These are phyloP conservation scores for Drosophila gaucha DNA, from an alignment of 2,888 invertebrate species.

Conservation along the genomic window DNA sequence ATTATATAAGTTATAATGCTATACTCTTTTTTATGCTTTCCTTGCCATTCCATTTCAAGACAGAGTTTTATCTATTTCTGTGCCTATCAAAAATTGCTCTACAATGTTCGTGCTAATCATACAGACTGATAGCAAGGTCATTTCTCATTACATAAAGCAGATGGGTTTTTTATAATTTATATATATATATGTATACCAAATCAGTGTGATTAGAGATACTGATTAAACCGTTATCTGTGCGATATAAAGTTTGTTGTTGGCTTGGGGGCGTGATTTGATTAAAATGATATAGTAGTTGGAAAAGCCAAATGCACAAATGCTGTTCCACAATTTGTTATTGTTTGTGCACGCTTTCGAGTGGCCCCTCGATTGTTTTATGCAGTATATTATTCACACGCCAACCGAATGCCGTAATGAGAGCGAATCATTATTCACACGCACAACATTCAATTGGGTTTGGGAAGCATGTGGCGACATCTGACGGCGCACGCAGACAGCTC, in stretches of 20 bases:
- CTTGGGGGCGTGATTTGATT: slow-evolving; percentile 19
- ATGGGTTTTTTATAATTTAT: too few relatives aligned
- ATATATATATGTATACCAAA: neutral
- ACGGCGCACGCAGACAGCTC: slow-evolving; percentile 15
- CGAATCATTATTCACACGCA: slow-evolving; percentile 39
- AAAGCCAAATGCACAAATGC: slow-evolving; percentile 40
- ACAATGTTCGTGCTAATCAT: too few relatives aligned
- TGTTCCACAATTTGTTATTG: slow-evolving; percentile 24
- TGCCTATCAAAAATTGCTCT: too few relatives aligned
- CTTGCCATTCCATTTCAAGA: too few relatives aligned
- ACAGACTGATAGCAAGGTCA: too few relatives aligned
- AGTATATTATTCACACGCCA: slow-evolving; percentile 36
- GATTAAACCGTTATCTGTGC: slow-evolving; percentile 16
- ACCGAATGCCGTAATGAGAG: slow-evolving; percentile 33
- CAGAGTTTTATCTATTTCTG: too few relatives aligned
- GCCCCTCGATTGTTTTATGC: neutral
- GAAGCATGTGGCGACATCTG: slow-evolving; percentile 47
- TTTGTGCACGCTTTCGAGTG: slow-evolving; percentile 1
- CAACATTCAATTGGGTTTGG: slow-evolving; percentile 29
- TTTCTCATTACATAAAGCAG: too few relatives aligned
- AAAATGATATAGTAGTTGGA: slow-evolving; percentile 23
- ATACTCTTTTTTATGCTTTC: too few relatives aligned
- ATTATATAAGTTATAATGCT: too few relatives aligned
- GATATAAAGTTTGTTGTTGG: slow-evolving; percentile 2
- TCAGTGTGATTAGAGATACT: slow-evolving; percentile 4